Conservation (phyloP, 2,888 invertebrate genomes). For the Drosophila merina region DNA sequence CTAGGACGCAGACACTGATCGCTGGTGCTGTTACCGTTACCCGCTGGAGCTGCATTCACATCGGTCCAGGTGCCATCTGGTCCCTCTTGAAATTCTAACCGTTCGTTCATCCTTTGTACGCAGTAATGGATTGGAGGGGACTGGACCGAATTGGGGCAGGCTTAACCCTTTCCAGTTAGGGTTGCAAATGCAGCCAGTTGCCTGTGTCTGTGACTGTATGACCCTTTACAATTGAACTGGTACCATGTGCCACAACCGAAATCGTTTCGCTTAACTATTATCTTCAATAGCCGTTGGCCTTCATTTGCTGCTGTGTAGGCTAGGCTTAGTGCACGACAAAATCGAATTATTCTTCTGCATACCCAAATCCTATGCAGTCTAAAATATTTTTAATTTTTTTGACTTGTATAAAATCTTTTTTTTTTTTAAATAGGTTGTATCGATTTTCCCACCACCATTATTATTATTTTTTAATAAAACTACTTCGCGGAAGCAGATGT, state of each 20-base stretch:
- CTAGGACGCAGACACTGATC: constrained; percentile 42
- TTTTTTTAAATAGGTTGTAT: not conserved
- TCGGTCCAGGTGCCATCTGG: constrained; percentile 38
- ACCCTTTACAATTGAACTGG: constrained; percentile 3
- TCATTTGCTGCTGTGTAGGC: constrained; percentile 18
- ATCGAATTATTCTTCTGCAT: not conserved
- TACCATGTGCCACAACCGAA: not conserved
- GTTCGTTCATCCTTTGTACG: constrained; percentile 14
- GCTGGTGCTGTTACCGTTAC: constrained; percentile 45
- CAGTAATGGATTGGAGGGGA: constrained; percentile 50
- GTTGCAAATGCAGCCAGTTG: constrained; percentile 40
- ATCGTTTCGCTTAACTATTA: constrained; percentile 6
- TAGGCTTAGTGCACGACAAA: not conserved
- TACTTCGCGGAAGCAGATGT: constrained; percentile 27
- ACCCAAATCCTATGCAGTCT: not conserved
- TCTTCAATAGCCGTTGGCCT: constrained; percentile 4
- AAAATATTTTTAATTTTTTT: no score
- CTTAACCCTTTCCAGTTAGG: constrained; percentile 30
- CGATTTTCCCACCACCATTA: not conserved
- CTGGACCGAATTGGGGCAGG: constrained; percentile 52
- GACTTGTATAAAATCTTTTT: not conserved
- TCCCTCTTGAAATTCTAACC: constrained; percentile 21
- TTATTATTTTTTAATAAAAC: not conserved
- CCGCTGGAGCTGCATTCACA: constrained; percentile 35
- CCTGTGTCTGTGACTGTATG: constrained; percentile 27